phyloP scores from a whole-genome alignment of 1,140 invertebrate genomes.

The Brachionus asplanchnoidis region DNA sequence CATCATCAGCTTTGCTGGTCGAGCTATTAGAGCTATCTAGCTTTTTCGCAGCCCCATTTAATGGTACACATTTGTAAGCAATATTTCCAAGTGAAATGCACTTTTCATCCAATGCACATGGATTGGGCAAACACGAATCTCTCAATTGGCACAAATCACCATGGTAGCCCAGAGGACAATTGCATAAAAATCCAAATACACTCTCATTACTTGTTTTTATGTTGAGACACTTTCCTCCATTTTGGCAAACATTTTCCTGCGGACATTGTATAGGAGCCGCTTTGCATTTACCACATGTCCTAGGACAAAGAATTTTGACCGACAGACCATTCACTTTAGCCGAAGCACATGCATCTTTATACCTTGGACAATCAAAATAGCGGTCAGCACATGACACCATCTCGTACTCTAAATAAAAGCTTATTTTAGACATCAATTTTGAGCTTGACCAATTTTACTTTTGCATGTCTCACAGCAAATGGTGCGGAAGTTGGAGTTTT shows the following conservation, averaged over 20 bases:
- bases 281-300: conserved; percentile 3
- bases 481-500: not conserved
- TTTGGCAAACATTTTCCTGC: not conserved
- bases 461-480: conserved; percentile 19
- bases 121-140: conserved; percentile 19
- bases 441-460: not conserved
- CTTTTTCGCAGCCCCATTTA: not conserved
- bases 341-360: not conserved
- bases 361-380: conserved; percentile 30
- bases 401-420: not conserved
- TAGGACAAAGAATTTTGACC: not conserved
- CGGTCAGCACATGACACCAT: not conserved
- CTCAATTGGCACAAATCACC: not conserved
- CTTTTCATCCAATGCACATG: not conserved
- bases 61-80: not conserved
- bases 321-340: not conserved
- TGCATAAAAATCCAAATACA: not conserved
- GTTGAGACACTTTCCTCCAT: conserved; percentile 14
- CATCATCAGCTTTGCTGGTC: not conserved
- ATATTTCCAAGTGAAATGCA: conserved; percentile 17
- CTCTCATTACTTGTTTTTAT: not conserved
- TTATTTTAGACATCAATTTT: not conserved
- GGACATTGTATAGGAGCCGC: not conserved
- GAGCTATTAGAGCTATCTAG: not conserved
- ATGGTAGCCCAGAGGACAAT: not conserved